Evolutionary conservation across 2,888 invertebrate species (phyloP).

Genomic region (Apoderus coryli): DNA sequence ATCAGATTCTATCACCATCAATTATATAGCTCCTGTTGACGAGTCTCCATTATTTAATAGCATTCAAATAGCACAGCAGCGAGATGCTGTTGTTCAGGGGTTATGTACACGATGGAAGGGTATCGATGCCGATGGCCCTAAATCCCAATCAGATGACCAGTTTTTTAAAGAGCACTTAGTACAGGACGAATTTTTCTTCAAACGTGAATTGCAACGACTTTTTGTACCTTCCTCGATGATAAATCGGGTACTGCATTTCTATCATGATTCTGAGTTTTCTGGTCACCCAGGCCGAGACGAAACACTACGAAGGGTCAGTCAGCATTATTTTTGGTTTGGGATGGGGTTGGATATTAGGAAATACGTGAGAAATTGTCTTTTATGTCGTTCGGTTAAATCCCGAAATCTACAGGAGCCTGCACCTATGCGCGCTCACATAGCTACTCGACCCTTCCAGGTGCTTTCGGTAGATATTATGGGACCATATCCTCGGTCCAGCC

Average conservation of each 20-base stretch:
- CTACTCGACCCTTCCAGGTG: slow-evolving; percentile 5
- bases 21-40: too few relatives aligned
- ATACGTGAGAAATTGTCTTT: slow-evolving; percentile 4
- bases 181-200: background rate
- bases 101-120: too few relatives aligned
- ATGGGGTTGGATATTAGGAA: slow-evolving; percentile 1
- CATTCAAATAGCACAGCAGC: too few relatives aligned
- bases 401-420: background rate
- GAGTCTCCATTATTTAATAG: too few relatives aligned
- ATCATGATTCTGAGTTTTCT: background rate
- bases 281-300: slow-evolving; percentile 6
- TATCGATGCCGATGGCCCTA: too few relatives aligned
- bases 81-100: too few relatives aligned
- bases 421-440: slow-evolving; percentile 4
- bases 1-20: too few relatives aligned
- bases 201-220: background rate
- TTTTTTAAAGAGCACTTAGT: background rate
- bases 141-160: too few relatives aligned
- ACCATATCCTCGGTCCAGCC: slow-evolving; percentile 4
- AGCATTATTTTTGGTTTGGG: slow-evolving; percentile 3
- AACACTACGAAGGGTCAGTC: slow-evolving; percentile 1
- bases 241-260: background rate
- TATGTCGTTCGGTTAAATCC: slow-evolving; percentile 4
- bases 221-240: background rate
- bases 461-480: slow-evolving; percentile 8